Conservation (phyloP, 2,797 vertebrate species). For the Etheostoma nigrum region DNA sequence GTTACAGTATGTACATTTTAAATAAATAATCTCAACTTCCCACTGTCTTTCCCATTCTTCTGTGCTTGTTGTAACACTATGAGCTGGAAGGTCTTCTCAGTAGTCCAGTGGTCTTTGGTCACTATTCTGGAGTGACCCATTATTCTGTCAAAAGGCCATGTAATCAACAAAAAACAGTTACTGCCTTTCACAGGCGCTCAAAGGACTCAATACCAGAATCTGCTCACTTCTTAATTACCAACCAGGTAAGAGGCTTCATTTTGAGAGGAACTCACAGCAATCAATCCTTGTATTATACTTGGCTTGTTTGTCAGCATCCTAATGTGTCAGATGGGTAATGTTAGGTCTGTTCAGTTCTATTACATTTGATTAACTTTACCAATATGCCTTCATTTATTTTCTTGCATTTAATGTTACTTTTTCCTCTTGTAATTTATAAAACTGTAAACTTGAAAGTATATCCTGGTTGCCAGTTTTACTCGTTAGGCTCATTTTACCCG, state of each 20-base stretch:
- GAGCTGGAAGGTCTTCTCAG: constrained; percentile 25
- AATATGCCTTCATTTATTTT: not conserved
- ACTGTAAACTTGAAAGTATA: constrained; percentile 18
- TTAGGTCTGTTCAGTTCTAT: constrained; percentile 40
- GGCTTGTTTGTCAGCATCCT: constrained; percentile 70
- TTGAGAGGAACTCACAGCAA: constrained; percentile 63
- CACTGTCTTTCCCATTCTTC: not conserved
- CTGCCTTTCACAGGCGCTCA: constrained; percentile 56
- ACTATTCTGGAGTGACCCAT: constrained; percentile 53
- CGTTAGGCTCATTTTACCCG: not conserved
- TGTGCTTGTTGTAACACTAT: not conserved
- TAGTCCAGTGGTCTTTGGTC: constrained; percentile 43
- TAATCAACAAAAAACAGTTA: constrained; percentile 80
- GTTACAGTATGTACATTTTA: not conserved
- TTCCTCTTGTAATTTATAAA: not conserved
- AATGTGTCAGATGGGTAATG: constrained; percentile 48
- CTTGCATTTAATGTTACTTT: not conserved
- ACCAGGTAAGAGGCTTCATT: constrained; percentile 70
- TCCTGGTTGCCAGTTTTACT: not conserved
- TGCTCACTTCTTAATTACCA: constrained; percentile 79
- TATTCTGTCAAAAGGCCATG: constrained; percentile 71
- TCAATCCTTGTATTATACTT: constrained; percentile 68
- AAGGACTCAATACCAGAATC: constrained; percentile 71
- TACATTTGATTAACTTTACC: constrained; percentile 43
- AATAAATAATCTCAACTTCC: not conserved